Percentiles rank a stretch among this genome's conserved stretches.
Evolutionary conservation across 2,113 vertebrate species (phyloP).

Genomic region (Caranx ignobilis): DNA sequence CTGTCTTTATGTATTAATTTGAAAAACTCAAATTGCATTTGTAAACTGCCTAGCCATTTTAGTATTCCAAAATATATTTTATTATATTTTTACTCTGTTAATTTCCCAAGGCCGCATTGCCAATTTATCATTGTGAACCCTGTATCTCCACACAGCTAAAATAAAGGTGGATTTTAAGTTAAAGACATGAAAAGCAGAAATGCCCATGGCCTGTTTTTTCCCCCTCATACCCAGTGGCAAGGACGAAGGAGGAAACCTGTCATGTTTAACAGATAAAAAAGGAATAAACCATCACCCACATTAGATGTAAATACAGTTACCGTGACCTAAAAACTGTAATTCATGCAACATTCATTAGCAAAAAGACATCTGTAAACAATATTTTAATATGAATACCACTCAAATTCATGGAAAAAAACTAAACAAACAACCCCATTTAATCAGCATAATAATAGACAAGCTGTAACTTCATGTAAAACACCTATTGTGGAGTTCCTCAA

Average conservation of each 20-base stretch:
- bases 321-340: neutral
- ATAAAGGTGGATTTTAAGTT: conserved; percentile 20
- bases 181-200: conserved; percentile 32
- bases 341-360: neutral
- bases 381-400: neutral
- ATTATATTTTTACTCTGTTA: conserved; percentile 5
- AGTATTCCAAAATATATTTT: neutral
- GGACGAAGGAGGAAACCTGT: conserved; percentile 5
- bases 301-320: neutral
- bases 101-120: conserved; percentile 45
- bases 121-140: conserved; percentile 39
- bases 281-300: neutral
- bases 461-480: neutral
- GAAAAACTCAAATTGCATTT: conserved; percentile 8
- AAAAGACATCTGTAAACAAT: neutral
- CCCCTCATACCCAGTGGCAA: neutral
- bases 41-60: neutral
- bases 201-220: conserved; percentile 30
- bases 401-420: neutral
- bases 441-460: neutral
- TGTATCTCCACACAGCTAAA: conserved; percentile 17
- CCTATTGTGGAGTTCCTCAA: neutral
- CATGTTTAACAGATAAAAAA: conserved; percentile 2
- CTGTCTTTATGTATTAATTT: neutral
- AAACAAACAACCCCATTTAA: neutral